Conservation (phyloP, 2,888 invertebrate species). For the Phlogophora meticulosa region DNA sequence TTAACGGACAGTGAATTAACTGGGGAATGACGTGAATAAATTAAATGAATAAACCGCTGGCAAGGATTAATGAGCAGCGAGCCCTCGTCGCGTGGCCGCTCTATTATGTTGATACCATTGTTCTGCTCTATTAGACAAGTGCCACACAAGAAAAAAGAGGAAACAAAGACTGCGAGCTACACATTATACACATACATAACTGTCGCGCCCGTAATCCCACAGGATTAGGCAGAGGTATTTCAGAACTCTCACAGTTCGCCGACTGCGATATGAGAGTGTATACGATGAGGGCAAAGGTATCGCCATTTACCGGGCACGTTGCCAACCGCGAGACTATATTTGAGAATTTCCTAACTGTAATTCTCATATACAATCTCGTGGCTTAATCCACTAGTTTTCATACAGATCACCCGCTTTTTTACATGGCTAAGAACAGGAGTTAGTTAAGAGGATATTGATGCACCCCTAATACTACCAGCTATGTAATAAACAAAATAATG, state of each 20-base stretch:
- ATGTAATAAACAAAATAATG: too few relatives aligned
- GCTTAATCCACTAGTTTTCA: slow-evolving; percentile 31
- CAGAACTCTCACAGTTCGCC: slow-evolving; percentile 31
- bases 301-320: slow-evolving; percentile 40
- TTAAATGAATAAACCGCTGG: slow-evolving; percentile 81
- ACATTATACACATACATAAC: slow-evolving; percentile 31
- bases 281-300: slow-evolving; percentile 51
- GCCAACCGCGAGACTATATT: slow-evolving; percentile 45
- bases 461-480: too few relatives aligned
- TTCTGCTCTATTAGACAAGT: slow-evolving; percentile 57
- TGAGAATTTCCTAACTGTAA: slow-evolving; percentile 36
- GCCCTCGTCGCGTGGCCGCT: slow-evolving; percentile 70
- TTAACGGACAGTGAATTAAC: slow-evolving; percentile 82
- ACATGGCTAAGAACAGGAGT: background rate
- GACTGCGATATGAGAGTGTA: slow-evolving; percentile 47
- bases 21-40: slow-evolving; percentile 84
- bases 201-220: slow-evolving; percentile 32
- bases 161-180: slow-evolving; percentile 43
- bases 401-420: background rate
- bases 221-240: slow-evolving; percentile 46
- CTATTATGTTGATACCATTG: slow-evolving; percentile 62
- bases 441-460: too few relatives aligned
- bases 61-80: slow-evolving; percentile 83
- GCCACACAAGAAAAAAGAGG: slow-evolving; percentile 41
- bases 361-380: slow-evolving; percentile 32